Evolutionary conservation across 2,888 invertebrate species (phyloP).

Genomic region (Parnassius orleans): DNA sequence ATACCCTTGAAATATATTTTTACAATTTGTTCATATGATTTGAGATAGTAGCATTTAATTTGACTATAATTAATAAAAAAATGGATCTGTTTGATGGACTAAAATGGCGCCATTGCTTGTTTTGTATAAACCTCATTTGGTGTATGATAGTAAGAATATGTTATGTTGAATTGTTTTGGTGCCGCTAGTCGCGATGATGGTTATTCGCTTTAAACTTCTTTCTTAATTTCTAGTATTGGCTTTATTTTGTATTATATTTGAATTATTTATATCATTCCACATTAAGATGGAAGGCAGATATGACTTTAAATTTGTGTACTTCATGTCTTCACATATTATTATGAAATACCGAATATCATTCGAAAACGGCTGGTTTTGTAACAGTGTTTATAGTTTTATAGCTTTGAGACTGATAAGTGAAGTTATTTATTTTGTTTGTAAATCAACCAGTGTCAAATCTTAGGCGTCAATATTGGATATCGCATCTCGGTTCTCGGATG

Average conservation of each 20-base stretch:
- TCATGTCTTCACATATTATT: slow-evolving; percentile 34
- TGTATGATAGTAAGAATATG: slow-evolving; percentile 22
- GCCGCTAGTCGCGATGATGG: slow-evolving; percentile 40
- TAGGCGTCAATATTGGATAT: slow-evolving; percentile 41
- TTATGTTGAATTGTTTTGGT: slow-evolving; percentile 30
- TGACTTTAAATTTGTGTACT: slow-evolving; percentile 38
- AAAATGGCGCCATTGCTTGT: slow-evolving; percentile 8
- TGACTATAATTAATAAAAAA: neutral
- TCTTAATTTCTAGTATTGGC: slow-evolving; percentile 51
- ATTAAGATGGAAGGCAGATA: slow-evolving; percentile 31
- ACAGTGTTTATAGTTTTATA: slow-evolving; percentile 74
- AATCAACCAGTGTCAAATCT: slow-evolving; percentile 76
- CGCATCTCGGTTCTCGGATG: slow-evolving; percentile 64
- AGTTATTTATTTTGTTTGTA: slow-evolving; percentile 77
- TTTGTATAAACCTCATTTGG: slow-evolving; percentile 12
- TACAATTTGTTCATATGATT: neutral
- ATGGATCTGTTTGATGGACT: neutral
- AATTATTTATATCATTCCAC: slow-evolving; percentile 61
- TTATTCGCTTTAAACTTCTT: slow-evolving; percentile 54
- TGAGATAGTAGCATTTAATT: neutral
- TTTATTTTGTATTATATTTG: slow-evolving; percentile 51
- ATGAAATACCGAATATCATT: slow-evolving; percentile 34
- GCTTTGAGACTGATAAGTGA: slow-evolving; percentile 78
- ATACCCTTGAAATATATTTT: neutral
- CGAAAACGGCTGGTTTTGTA: slow-evolving; percentile 63